Conservation (phyloP, 2,797 vertebrate genomes). For the Sebastes hopkinsi region DNA sequence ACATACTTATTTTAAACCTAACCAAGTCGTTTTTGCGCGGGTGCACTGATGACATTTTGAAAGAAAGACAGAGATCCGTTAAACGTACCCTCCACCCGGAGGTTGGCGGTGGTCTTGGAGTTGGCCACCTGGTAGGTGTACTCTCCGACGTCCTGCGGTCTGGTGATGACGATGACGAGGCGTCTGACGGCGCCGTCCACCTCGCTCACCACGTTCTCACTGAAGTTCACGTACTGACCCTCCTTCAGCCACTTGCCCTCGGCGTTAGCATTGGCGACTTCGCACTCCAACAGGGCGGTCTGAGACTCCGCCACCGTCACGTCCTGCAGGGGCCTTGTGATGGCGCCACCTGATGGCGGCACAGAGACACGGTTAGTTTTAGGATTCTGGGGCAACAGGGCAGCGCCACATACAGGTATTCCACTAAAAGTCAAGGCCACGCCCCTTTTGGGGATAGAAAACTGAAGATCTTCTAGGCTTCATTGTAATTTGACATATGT, state of each 20-base stretch:
- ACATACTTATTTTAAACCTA: too few species aligned
- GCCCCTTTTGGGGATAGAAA: too few species aligned
- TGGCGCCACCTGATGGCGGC: slow-evolving; percentile 89
- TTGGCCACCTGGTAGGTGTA: slow-evolving; percentile 96
- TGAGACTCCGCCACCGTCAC: slow-evolving; percentile 95
- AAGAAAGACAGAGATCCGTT: too few species aligned
- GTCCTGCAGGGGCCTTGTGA: slow-evolving; percentile 93
- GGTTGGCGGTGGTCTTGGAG: slow-evolving; percentile 94
- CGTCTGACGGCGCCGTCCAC: slow-evolving; percentile 86
- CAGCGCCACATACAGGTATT: too few species aligned
- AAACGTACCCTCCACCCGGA: slow-evolving; percentile 89
- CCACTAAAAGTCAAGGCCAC: too few species aligned
- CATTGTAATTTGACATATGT: too few species aligned
- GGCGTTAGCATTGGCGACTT: slow-evolving; percentile 92
- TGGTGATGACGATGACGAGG: slow-evolving; percentile 87
- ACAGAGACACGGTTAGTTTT: not conserved
- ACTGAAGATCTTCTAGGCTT: too few species aligned
- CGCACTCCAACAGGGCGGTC: slow-evolving; percentile 91
- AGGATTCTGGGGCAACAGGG: not conserved
- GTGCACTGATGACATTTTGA: too few species aligned
- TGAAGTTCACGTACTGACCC: slow-evolving; percentile 84
- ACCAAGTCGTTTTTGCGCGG: too few species aligned
- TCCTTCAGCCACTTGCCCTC: slow-evolving; percentile 93
- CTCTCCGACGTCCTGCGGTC: slow-evolving; percentile 92
- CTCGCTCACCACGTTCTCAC: slow-evolving; percentile 86